A percentile compares a stretch with the other conserved stretches of the same genome.
phyloP scores from a whole-genome alignment of 2,888 invertebrate species.

The Rotaria socialis region DNA sequence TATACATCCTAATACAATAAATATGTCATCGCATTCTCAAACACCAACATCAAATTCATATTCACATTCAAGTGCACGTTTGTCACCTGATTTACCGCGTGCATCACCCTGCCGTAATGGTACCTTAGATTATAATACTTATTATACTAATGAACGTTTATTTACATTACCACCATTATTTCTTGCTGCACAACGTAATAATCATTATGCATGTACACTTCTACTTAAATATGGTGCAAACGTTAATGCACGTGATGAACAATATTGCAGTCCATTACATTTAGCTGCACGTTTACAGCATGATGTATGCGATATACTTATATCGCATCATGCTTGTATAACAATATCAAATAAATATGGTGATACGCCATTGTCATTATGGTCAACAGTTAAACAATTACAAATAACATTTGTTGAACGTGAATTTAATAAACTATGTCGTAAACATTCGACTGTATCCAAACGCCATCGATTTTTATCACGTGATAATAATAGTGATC shows the following conservation, averaged over 20 bases:
- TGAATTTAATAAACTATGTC: conserved; percentile 33
- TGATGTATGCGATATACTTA: conserved; percentile 36
- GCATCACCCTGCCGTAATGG: conserved; percentile 28
- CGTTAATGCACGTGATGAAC: conserved; percentile 62
- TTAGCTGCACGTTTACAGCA: conserved; percentile 62
- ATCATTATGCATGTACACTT: conserved; percentile 62
- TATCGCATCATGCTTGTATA: conserved; percentile 41
- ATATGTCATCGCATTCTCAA: background rate
- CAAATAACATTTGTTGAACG: conserved; percentile 25
- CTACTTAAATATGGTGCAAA: conserved; percentile 64
- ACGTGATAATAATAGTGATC: background rate
- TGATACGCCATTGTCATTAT: conserved; percentile 2
- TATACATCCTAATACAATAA: conserved; percentile 47
- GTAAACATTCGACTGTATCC: conserved; percentile 17
- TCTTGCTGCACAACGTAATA: conserved; percentile 63
- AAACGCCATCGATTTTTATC: conserved; percentile 22
- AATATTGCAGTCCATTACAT: conserved; percentile 65
- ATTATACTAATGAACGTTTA: conserved; percentile 63
- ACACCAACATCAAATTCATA: conserved; percentile 3
- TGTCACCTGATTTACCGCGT: conserved; percentile 1
- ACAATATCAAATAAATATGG: conserved; percentile 24
- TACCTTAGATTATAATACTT: conserved; percentile 52
- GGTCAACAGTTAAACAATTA: background rate
- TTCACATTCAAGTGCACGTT: conserved; percentile 19
- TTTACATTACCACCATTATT: conserved; percentile 65